These are phyloP conservation scores for Nothura maculosa DNA, from an alignment of 2,797 vertebrate genomes.

Conservation along the genomic window DNA sequence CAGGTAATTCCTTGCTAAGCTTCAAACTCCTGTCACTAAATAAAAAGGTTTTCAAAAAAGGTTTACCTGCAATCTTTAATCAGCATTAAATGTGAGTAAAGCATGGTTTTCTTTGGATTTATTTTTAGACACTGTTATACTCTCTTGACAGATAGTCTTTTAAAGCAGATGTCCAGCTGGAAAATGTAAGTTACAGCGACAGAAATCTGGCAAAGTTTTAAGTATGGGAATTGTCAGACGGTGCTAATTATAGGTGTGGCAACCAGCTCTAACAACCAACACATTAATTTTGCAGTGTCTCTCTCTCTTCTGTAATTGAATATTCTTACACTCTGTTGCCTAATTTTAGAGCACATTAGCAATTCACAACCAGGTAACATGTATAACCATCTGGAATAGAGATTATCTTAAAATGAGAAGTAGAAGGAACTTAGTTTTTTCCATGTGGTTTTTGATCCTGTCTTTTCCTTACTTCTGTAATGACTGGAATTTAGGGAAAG, in stretches of 20 bases:
- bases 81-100: not conserved
- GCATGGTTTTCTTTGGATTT: not conserved
- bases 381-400: constrained; percentile 13
- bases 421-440: not conserved
- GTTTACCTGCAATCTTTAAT: not conserved
- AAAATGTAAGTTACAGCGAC: not conserved
- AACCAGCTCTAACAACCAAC: constrained; percentile 36
- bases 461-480: constrained; percentile 32
- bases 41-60: not conserved
- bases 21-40: not conserved
- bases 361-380: not conserved
- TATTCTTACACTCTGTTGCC: not conserved
- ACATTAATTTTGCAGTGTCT: constrained; percentile 14
- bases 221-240: constrained; percentile 47
- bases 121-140: not conserved
- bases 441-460: not conserved
- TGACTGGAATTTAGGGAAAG: constrained; percentile 35
- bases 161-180: constrained; percentile 27
- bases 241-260: constrained; percentile 59
- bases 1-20: not conserved
- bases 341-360: constrained; percentile 41
- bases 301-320: constrained; percentile 41
- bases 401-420: constrained; percentile 44
- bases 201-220: constrained; percentile 18
- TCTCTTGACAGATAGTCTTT: not conserved